Evolutionary conservation across 2,888 invertebrate genomes (phyloP), one percentile per base, ranked within the genome.

Genomic region (Oscheius myriophilus): DNA sequence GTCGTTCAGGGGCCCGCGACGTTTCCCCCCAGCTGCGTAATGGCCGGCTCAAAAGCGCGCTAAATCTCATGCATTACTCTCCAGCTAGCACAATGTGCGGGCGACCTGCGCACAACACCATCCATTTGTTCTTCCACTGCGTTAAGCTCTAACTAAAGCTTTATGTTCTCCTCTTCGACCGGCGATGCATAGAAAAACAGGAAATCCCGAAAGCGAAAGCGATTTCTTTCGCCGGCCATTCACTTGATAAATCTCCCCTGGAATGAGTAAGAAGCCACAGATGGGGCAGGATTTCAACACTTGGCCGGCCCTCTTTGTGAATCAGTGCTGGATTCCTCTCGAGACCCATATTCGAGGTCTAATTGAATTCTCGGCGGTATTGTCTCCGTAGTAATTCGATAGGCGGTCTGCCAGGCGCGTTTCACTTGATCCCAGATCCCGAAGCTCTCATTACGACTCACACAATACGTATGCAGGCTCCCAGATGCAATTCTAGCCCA

Each of bases 371-470:
- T 61, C 61, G 61, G 61, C 61, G 49, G 61, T 61, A 61, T 61
- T 61, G 61, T 61, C 59, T 59, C 61, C 49, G 61, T 33, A 46
- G 61, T 61, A 61, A 61, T 61, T 61, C 61, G 61, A 61, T 61
- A 61, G 61, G 61, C 61, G 26, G 61, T 61, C 61, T 61, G 61
- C 61, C 61, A 61, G 61, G 49, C 61, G 61, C 61, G 61, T 61
- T 61, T 61, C 61, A 61, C 61, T 61, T 61, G 61, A 61, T 61
- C 61, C 61, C 49, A 61, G 61, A 61, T 61, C 61, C 49, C 61
- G 26, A 61, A 45, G 26, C 61, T 49, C 61, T 61, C 61, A 61
- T 61, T 61, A 61, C 61, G 61, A 33, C 33, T 61, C 61, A 49
- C 39, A 49, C 26, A 61, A 61, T 49, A 61, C 26, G 49, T 25